Conservation (phyloP, 2,888 invertebrate genomes). For the Trisateles emortualis region DNA sequence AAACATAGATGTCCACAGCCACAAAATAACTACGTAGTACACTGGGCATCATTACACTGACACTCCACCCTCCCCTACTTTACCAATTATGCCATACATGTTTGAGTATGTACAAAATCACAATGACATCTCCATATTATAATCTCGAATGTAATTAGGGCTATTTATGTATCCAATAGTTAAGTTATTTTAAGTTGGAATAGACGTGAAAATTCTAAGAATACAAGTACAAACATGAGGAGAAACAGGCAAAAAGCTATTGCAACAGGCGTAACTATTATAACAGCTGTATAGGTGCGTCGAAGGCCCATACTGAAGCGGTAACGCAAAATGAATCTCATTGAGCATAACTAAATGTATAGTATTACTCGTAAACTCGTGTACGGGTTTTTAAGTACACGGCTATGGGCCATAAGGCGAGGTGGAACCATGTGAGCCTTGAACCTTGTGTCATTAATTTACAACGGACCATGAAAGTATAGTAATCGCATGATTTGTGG, state of each 20-base stretch:
- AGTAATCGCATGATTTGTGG: background rate
- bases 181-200: slow-evolving; percentile 55
- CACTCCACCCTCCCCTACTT: slow-evolving; percentile 17
- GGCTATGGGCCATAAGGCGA: background rate
- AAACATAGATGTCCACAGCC: slow-evolving; percentile 18
- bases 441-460: background rate
- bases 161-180: slow-evolving; percentile 69
- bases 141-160: slow-evolving; percentile 67
- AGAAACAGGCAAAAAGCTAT: slow-evolving; percentile 28
- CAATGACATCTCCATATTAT: slow-evolving; percentile 49
- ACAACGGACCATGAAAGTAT: background rate
- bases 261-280: slow-evolving; percentile 21
- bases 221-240: slow-evolving; percentile 66
- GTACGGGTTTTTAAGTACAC: background rate
- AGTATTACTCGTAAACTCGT: background rate
- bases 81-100: slow-evolving; percentile 47
- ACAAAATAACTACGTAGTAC: slow-evolving; percentile 5
- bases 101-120: slow-evolving; percentile 50
- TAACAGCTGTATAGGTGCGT: slow-evolving; percentile 19
- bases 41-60: slow-evolving; percentile 8
- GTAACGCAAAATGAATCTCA: slow-evolving; percentile 37
- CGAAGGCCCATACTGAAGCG: slow-evolving; percentile 22
- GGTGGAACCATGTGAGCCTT: background rate
- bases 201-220: slow-evolving; percentile 51
- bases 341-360: slow-evolving; percentile 23